phyloP scores from a whole-genome alignment of 2,113 vertebrate species.

The Synodontis membranacea region DNA sequence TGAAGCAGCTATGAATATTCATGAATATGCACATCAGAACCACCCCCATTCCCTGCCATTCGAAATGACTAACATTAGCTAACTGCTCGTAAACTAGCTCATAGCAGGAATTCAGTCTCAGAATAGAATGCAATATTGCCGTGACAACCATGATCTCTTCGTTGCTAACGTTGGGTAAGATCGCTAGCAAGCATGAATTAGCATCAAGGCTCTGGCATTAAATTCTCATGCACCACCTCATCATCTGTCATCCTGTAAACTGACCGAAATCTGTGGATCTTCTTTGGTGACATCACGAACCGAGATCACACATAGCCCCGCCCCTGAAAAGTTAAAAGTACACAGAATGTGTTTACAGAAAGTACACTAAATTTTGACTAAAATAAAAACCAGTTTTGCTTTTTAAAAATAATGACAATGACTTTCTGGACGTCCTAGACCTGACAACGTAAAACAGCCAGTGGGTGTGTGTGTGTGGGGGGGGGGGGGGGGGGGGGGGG shows the following conservation, averaged over 20 bases:
- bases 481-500: too few relatives aligned
- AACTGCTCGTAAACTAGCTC: background rate
- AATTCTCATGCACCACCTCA: background rate
- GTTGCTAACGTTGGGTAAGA: background rate
- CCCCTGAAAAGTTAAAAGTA: too few relatives aligned
- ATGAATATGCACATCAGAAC: background rate
- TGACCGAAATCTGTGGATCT: background rate
- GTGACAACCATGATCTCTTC: background rate
- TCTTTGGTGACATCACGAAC: background rate
- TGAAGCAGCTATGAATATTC: background rate
- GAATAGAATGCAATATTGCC: background rate
- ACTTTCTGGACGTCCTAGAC: background rate
- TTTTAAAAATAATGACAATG: background rate
- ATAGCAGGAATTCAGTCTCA: background rate
- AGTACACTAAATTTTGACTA: too few relatives aligned
- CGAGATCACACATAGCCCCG: background rate
- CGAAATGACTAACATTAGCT: background rate
- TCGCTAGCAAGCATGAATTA: background rate
- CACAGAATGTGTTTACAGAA: too few relatives aligned
- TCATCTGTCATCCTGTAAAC: background rate
- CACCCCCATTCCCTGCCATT: background rate
- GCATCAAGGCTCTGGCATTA: background rate
- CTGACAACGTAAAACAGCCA: background rate
- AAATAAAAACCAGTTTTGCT: background rate
- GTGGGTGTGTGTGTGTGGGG: background rate